These are phyloP conservation scores for Miichthys miiuy DNA, from an alignment of 2,797 vertebrate genomes.

Conservation along the genomic window DNA sequence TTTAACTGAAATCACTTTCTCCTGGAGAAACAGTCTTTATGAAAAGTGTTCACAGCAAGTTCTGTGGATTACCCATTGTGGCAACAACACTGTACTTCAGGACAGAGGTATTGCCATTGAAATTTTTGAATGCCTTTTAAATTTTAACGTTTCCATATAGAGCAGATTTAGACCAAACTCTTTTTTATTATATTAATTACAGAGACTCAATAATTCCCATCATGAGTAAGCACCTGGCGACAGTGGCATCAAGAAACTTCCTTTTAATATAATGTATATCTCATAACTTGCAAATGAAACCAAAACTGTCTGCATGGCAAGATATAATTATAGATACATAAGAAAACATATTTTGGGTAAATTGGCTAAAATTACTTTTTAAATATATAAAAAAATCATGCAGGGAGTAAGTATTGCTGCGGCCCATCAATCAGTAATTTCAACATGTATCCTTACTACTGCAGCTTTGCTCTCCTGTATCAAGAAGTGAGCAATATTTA, in stretches of 20 bases:
- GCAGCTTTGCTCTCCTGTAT: not conserved
- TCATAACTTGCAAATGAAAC: not conserved
- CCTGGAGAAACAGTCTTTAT: not conserved
- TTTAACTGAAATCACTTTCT: conserved; percentile 1
- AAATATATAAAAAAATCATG: not conserved
- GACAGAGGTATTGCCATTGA: not conserved
- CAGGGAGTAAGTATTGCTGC: not conserved
- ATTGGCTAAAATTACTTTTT: not conserved
- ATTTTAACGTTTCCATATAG: no score
- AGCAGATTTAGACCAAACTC: no score
- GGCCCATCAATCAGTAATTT: not conserved
- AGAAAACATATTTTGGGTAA: not conserved
- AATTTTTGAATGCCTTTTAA: no score
- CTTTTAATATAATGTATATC: no score
- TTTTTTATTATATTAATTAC: no score
- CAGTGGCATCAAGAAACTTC: no score
- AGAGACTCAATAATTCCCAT: not conserved
- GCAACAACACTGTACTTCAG: not conserved
- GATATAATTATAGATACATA: not conserved
- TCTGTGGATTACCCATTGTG: not conserved
- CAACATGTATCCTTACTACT: not conserved
- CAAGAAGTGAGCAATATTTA: not conserved
- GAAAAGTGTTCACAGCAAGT: not conserved
- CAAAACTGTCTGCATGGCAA: not conserved
- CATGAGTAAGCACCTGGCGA: no score